Evolutionary conservation across 2,888 invertebrate genomes (phyloP).

Genomic region (Catocala nupta): DNA sequence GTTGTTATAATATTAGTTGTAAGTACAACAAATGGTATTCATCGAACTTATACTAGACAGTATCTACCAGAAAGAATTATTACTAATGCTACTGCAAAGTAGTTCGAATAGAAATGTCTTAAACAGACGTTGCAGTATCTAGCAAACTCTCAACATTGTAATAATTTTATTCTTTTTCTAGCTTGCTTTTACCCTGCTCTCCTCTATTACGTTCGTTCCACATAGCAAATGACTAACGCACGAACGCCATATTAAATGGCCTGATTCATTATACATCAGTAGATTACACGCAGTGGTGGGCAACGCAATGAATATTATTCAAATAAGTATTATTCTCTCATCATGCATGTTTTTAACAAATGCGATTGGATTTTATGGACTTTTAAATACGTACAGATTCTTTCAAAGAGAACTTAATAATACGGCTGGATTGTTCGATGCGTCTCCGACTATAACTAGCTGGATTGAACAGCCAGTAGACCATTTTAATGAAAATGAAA

Average conservation of each 20-base stretch:
- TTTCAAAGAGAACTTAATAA: conserved; percentile 58
- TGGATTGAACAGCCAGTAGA: conserved; percentile 76
- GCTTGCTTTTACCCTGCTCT: neutral
- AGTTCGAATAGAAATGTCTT: no score
- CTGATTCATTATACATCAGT: conserved; percentile 4
- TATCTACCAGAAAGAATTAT: no score
- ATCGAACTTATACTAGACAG: no score
- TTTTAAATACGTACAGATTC: conserved; percentile 60
- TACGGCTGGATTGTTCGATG: conserved; percentile 42
- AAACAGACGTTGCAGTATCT: no score
- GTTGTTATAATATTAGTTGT: no score
- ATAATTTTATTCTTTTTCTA: no score
- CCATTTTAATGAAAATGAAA: conserved; percentile 68
- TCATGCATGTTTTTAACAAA: conserved; percentile 46
- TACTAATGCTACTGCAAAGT: no score
- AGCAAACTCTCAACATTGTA: no score
- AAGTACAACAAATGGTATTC: no score
- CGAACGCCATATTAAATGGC: conserved; percentile 1
- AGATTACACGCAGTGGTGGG: neutral
- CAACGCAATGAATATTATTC: conserved; percentile 43
- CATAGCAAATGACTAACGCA: conserved; percentile 19
- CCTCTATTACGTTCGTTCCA: conserved; percentile 23
- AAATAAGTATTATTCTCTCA: conserved; percentile 44
- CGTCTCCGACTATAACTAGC: conserved; percentile 49
- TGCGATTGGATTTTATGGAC: conserved; percentile 56